These are phyloP conservation scores for Amia ocellicauda DNA, from an alignment of 2,113 vertebrate genomes.

Conservation along the genomic window DNA sequence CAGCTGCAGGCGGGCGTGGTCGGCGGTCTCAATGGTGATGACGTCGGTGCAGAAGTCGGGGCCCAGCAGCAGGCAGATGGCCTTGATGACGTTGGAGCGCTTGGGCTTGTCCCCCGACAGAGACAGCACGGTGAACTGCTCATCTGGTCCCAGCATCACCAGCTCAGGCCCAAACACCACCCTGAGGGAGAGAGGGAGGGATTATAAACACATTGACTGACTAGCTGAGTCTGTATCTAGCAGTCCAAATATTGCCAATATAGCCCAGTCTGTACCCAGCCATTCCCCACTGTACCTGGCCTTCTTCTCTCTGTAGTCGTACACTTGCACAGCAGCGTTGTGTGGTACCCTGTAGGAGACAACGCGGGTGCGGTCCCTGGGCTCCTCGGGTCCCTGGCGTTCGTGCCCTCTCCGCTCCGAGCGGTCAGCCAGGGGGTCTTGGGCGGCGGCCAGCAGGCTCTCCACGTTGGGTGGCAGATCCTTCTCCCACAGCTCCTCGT, in stretches of 20 bases:
- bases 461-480: slow-evolving; percentile 76
- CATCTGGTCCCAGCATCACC: slow-evolving; percentile 82
- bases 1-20: slow-evolving; percentile 85
- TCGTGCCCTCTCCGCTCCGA: slow-evolving; percentile 10
- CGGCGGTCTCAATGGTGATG: slow-evolving; percentile 84
- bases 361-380: slow-evolving; percentile 66
- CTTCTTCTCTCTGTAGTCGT: slow-evolving; percentile 82
- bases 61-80: slow-evolving; percentile 80
- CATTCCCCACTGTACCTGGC: slow-evolving; percentile 66
- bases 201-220: neutral
- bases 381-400: fast-evolving
- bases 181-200: slow-evolving; percentile 41
- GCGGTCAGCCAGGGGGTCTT: slow-evolving; percentile 67
- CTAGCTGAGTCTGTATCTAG: neutral
- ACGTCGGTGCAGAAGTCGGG: slow-evolving; percentile 87
- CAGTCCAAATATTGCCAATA: no score
- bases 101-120: slow-evolving; percentile 83
- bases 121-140: slow-evolving; percentile 84
- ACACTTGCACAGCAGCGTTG: slow-evolving; percentile 82
- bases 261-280: neutral
- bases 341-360: slow-evolving; percentile 82
- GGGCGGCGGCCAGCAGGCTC: slow-evolving; percentile 54
- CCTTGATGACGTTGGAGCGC: slow-evolving; percentile 73
- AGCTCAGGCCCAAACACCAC: slow-evolving; percentile 86
- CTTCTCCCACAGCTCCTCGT: slow-evolving; percentile 86